Evolutionary conservation across 2,113 vertebrate species (phyloP).

Genomic region (Perca fluviatilis): DNA sequence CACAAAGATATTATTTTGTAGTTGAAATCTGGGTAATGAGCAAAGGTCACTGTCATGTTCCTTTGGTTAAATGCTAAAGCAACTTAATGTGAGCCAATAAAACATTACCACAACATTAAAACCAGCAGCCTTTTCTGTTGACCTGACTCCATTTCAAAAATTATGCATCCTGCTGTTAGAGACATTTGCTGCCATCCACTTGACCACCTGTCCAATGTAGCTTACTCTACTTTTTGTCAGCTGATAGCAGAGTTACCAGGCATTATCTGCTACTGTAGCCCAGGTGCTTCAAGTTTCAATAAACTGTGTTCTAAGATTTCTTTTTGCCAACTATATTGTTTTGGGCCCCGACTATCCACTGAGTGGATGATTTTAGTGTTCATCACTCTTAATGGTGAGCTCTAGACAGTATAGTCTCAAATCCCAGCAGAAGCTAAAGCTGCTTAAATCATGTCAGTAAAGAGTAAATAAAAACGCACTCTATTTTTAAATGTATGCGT

Average conservation of each 20-base stretch:
- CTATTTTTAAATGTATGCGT: no score
- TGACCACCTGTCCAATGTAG: not conserved
- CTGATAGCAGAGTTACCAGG: not conserved
- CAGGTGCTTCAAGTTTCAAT: not conserved
- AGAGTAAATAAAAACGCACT: not conserved
- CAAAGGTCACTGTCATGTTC: slow-evolving; percentile 31
- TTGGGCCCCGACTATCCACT: not conserved
- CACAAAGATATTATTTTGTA: not conserved
- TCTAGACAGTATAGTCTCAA: not conserved
- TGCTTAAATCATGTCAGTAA: not conserved
- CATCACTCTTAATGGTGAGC: not conserved
- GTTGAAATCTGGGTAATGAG: slow-evolving; percentile 16
- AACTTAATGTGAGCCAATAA: not conserved
- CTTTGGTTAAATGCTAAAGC: not conserved
- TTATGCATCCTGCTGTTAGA: not conserved
- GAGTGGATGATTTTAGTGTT: not conserved
- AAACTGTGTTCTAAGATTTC: not conserved
- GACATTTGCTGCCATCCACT: not conserved
- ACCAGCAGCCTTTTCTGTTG: not conserved
- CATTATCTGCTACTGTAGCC: no score
- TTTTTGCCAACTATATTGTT: not conserved
- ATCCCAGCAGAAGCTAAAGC: not conserved
- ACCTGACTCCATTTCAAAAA: not conserved
- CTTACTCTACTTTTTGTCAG: not conserved
- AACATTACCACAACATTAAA: slow-evolving; percentile 5